These are phyloP conservation scores for Colostygia pectinataria DNA, from an alignment of 2,888 invertebrate species.

Conservation along the genomic window DNA sequence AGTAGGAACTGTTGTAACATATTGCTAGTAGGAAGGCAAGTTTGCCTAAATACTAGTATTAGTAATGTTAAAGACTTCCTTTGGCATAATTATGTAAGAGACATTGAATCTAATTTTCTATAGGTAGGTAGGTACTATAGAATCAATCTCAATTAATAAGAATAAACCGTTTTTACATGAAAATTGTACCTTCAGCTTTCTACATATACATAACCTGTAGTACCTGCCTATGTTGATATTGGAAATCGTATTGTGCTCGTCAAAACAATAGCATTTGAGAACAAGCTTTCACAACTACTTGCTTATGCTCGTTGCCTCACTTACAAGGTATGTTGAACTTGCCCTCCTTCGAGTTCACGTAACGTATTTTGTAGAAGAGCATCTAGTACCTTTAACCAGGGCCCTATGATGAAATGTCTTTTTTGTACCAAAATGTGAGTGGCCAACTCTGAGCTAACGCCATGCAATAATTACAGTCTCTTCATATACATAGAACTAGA, in stretches of 20 bases:
- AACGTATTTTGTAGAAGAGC: neutral
- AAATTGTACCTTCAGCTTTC: slow-evolving; percentile 1
- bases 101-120: too few species aligned
- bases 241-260: slow-evolving; percentile 13
- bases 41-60: slow-evolving; percentile 11
- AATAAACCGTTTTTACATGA: slow-evolving; percentile 3
- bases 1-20: slow-evolving; percentile 15
- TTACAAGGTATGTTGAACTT: slow-evolving; percentile 10
- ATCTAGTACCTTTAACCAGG: neutral
- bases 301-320: slow-evolving; percentile 15
- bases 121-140: too few species aligned
- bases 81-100: neutral
- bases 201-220: slow-evolving; percentile 1
- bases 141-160: too few species aligned
- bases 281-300: slow-evolving; percentile 17
- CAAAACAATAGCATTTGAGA: slow-evolving; percentile 18
- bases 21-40: slow-evolving; percentile 3
- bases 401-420: neutral
- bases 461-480: too few species aligned
- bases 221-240: slow-evolving; percentile 6
- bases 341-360: slow-evolving; percentile 13
- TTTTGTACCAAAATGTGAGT: neutral
- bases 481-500: too few species aligned
- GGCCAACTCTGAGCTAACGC: too few species aligned
- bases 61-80: neutral